Percentiles rank a stretch among this genome's conserved stretches.
Evolutionary conservation across 2,888 invertebrate species (phyloP).

Genomic region (Lithophane ornitopus): DNA sequence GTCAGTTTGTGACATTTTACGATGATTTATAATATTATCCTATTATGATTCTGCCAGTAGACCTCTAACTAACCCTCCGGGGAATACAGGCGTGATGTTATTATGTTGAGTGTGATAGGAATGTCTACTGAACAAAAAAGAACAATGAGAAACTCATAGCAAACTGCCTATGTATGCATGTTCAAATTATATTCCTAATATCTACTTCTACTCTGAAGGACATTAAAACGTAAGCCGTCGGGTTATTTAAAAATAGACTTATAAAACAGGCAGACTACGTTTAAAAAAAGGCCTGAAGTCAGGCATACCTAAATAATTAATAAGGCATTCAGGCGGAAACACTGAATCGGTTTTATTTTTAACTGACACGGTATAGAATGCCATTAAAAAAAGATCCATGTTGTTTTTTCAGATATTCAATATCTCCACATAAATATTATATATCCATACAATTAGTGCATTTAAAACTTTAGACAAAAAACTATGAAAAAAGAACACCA

Average conservation of each 20-base stretch:
- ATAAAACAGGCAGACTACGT: constrained; percentile 12
- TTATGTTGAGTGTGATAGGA: no score
- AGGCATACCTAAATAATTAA: constrained; percentile 50
- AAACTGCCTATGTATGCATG: background rate
- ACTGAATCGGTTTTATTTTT: constrained; percentile 47
- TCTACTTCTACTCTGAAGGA: background rate
- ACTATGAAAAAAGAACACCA: background rate
- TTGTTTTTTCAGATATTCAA: background rate
- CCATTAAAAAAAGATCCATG: background rate
- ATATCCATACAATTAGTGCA: no score
- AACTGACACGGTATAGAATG: constrained; percentile 19
- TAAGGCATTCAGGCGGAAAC: constrained; percentile 44
- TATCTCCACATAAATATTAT: no score
- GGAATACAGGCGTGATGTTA: no score
- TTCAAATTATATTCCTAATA: background rate
- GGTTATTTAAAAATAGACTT: constrained; percentile 41
- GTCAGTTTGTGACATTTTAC: no score
- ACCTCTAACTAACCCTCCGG: no score
- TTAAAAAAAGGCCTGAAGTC: constrained; percentile 33
- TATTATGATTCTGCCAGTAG: no score
- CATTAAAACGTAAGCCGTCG: background rate
- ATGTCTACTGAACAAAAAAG: no score
- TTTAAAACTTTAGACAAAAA: no score
- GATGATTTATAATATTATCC: no score
- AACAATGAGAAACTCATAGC: no score